A percentile compares a stretch with the other conserved stretches of the same genome.
phyloP scores from a whole-genome alignment of 2,888 invertebrate genomes.

The Pyrochroa serraticornis region DNA sequence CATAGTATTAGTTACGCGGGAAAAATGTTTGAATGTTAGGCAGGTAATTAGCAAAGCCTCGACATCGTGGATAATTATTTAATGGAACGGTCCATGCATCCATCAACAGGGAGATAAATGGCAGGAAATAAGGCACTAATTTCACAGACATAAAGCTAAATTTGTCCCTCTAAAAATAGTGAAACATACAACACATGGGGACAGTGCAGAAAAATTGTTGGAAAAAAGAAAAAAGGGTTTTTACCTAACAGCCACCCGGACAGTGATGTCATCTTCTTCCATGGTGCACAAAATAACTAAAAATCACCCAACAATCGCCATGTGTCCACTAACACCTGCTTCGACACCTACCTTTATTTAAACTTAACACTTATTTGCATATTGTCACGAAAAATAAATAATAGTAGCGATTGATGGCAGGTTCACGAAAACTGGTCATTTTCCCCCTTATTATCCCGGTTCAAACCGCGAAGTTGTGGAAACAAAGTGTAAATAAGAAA shows the following conservation, averaged over 20 bases:
- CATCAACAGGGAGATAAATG: constrained; percentile 13
- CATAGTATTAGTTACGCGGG: no score
- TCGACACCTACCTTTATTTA: constrained; percentile 48
- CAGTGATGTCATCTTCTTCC: constrained; percentile 71
- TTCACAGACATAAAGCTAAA: constrained; percentile 32
- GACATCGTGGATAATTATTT: no score
- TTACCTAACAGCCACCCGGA: constrained; percentile 74
- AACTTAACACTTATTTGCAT: constrained; percentile 43
- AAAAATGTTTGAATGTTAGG: no score
- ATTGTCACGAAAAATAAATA: constrained; percentile 34
- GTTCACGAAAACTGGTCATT: constrained; percentile 9
- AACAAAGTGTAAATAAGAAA: constrained; percentile 37
- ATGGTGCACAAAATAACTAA: constrained; percentile 51
- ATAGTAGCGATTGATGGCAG: constrained; percentile 2
- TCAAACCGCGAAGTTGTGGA: background rate
- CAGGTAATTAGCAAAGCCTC: no score
- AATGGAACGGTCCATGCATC: no score
- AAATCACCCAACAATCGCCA: constrained; percentile 38
- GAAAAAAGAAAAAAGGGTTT: constrained; percentile 21
- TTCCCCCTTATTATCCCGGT: background rate
- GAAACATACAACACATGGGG: constrained; percentile 29
- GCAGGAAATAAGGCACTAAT: constrained; percentile 34
- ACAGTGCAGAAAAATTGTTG: constrained; percentile 3
- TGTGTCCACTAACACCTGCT: constrained; percentile 39
- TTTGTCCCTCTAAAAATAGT: constrained; percentile 33